A percentile compares a stretch with the other conserved stretches of the same genome.
These are phyloP conservation scores for Homarus gammarus DNA, from an alignment of 2,888 invertebrate genomes.

Conservation along the genomic window DNA sequence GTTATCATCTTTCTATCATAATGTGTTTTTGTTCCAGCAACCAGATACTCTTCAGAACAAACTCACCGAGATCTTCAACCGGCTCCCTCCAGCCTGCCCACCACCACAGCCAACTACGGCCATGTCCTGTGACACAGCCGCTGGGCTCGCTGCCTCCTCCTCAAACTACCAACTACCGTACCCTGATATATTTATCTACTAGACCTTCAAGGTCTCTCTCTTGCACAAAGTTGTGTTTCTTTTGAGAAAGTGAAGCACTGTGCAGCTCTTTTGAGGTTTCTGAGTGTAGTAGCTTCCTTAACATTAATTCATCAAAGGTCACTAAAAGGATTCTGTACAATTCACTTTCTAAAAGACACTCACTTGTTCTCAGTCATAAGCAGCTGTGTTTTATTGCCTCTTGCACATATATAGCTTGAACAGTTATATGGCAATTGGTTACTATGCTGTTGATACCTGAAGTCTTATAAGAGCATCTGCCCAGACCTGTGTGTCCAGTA, in stretches of 20 bases:
- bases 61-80: slow-evolving; percentile 63
- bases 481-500: background rate
- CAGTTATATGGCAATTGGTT: too few species aligned
- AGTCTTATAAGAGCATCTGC: too few species aligned
- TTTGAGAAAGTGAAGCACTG: background rate
- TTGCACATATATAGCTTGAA: too few species aligned
- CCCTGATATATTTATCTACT: slow-evolving; percentile 74
- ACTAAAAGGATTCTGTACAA: background rate
- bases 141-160: slow-evolving; percentile 31
- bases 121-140: slow-evolving; percentile 43
- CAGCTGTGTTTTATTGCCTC: background rate
- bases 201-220: background rate
- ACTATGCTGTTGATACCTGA: too few species aligned
- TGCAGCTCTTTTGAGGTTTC: background rate
- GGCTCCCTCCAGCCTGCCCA: slow-evolving; percentile 60
- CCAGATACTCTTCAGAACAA: slow-evolving; percentile 65
- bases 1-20: background rate
- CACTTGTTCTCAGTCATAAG: background rate
- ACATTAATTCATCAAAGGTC: background rate
- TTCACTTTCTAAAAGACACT: background rate
- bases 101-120: background rate
- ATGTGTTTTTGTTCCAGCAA: slow-evolving; percentile 49
- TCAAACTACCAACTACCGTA: slow-evolving; percentile 68
- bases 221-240: background rate
- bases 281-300: background rate